A percentile compares a stretch with the other conserved stretches of the same genome.
Evolutionary conservation across 2,113 vertebrate genomes (phyloP).

Genomic region (Abramis brama): DNA sequence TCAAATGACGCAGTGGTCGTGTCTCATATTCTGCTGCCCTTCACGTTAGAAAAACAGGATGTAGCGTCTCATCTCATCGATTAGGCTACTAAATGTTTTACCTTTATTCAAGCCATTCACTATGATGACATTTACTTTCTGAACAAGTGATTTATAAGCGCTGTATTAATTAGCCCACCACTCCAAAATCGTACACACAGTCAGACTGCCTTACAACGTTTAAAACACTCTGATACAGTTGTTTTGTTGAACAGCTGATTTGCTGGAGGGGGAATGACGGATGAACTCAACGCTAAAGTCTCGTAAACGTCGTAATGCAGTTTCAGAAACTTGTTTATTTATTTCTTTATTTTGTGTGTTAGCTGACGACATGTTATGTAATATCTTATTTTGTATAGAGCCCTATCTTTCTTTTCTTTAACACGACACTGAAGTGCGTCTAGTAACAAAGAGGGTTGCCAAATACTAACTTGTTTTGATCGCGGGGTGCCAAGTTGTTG

Average conservation of each 20-base stretch:
- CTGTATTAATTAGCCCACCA: background rate
- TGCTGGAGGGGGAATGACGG: background rate
- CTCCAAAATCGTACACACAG: background rate
- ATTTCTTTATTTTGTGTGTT: background rate
- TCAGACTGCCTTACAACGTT: background rate
- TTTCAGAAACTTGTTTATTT: background rate
- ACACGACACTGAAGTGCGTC: background rate
- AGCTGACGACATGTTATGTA: background rate
- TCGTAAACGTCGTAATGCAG: background rate
- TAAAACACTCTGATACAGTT: background rate
- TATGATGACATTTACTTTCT: background rate
- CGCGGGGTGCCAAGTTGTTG: constrained; percentile 27
- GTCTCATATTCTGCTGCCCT: background rate
- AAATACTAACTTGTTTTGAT: background rate
- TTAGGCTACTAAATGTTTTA: background rate
- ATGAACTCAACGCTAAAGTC: background rate
- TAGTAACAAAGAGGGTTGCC: constrained; percentile 36
- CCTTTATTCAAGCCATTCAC: background rate
- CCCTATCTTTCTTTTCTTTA: background rate
- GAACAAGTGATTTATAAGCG: background rate
- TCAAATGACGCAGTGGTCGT: background rate
- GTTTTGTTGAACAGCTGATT: constrained; percentile 27
- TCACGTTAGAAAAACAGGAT: constrained; percentile 25
- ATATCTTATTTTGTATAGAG: background rate
- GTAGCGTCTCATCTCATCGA: background rate